Evolutionary conservation across 2,888 invertebrate species (phyloP).

Genomic region (Tachystola acroxantha): DNA sequence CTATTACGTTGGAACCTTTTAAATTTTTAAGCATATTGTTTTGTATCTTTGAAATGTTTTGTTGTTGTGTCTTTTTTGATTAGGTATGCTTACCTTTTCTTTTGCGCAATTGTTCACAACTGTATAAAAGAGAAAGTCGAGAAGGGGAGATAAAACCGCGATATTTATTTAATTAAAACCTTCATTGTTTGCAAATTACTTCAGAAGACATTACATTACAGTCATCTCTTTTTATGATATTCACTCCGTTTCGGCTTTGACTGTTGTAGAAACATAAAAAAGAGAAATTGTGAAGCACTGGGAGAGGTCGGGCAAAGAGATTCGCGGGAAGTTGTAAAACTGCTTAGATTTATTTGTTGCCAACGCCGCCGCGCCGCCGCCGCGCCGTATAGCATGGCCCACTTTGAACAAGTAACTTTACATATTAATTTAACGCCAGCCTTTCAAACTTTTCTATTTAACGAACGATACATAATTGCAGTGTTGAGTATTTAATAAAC

Average conservation of each 20-base stretch:
- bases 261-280: background rate
- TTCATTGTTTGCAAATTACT: slow-evolving; percentile 8
- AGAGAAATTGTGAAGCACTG: slow-evolving; percentile 11
- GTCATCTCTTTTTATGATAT: background rate
- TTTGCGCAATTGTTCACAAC: slow-evolving; percentile 2
- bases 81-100: too few relatives aligned
- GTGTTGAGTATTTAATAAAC: slow-evolving; percentile 21
- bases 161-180: slow-evolving; percentile 7
- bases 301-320: slow-evolving; percentile 22
- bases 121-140: too few relatives aligned
- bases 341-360: slow-evolving; percentile 42
- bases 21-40: too few relatives aligned
- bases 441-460: slow-evolving; percentile 34
- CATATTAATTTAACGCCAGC: slow-evolving; percentile 30
- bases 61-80: slow-evolving; percentile 2
- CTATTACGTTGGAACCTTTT: too few relatives aligned
- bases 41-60: background rate
- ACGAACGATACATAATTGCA: slow-evolving; percentile 27
- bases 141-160: slow-evolving; percentile 6
- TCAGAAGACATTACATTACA: slow-evolving; percentile 2
- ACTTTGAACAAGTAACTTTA: slow-evolving; percentile 19
- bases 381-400: slow-evolving; percentile 20
- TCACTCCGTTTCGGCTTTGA: background rate
- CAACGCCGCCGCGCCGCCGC: slow-evolving; percentile 19
- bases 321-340: slow-evolving; percentile 38